Evolutionary conservation across 2,888 invertebrate genomes (phyloP).

Genomic region (Hedychridium roseum): DNA sequence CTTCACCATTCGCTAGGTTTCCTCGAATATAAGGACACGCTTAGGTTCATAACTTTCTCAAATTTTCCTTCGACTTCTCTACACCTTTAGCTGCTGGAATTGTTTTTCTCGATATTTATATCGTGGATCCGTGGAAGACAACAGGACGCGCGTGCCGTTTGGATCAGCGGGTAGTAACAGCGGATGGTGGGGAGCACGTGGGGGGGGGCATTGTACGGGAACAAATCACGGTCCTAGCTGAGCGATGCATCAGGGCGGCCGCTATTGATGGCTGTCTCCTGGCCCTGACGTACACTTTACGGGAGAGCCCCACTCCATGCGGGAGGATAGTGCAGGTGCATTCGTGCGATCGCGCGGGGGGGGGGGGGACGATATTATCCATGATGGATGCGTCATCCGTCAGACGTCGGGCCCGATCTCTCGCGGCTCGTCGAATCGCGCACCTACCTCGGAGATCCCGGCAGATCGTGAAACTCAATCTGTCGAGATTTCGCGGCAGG

Average conservation of each 20-base stretch:
- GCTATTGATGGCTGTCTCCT: constrained; percentile 45
- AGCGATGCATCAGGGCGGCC: constrained; percentile 33
- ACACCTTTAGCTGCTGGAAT: too few relatives aligned
- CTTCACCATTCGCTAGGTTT: too few relatives aligned
- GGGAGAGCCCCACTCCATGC: constrained; percentile 9
- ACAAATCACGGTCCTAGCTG: constrained; percentile 19
- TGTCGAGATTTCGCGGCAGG: constrained; percentile 3
- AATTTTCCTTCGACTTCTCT: too few relatives aligned
- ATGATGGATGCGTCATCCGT: constrained; percentile 40
- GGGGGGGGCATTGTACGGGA: not conserved
- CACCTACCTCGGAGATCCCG: not conserved
- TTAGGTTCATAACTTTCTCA: too few relatives aligned
- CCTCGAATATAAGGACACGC: too few relatives aligned
- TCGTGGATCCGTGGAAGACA: not conserved
- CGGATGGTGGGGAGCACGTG: constrained; percentile 1
- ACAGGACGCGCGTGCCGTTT: constrained; percentile 1
- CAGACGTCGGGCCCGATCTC: constrained; percentile 23
- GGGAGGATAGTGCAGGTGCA: not conserved
- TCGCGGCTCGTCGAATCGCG: constrained; percentile 7
- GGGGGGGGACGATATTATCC: constrained; percentile 35
- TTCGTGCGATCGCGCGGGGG: constrained; percentile 3
- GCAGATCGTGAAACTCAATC: constrained; percentile 10
- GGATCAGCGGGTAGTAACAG: too few relatives aligned
- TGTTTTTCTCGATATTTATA: too few relatives aligned
- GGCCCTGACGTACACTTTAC: constrained; percentile 35